A percentile compares a stretch with the other conserved stretches of the same genome.
phyloP scores from a whole-genome alignment of 2,797 vertebrate species.

The Thunnus albacares region DNA sequence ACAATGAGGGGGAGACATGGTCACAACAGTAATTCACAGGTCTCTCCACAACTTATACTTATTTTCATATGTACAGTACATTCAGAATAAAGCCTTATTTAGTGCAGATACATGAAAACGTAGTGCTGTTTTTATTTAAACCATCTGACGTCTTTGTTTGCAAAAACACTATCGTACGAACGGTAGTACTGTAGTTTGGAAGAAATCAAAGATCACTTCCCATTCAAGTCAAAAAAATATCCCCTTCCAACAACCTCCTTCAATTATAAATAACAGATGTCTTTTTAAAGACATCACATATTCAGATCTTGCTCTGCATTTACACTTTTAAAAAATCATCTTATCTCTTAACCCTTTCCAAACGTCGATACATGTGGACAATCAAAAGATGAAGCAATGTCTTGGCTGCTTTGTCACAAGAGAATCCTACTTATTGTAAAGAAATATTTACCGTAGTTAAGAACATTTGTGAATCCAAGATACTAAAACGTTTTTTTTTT shows the following conservation, averaged over 20 bases:
- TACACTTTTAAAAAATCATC: conserved; percentile 23
- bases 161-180: conserved; percentile 36
- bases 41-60: conserved; percentile 64
- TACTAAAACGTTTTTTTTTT: background rate
- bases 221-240: conserved; percentile 34
- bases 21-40: conserved; percentile 65
- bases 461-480: conserved; percentile 6
- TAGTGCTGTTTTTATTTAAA: conserved; percentile 65
- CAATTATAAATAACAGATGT: conserved; percentile 38
- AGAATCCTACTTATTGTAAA: conserved; percentile 45
- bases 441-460: conserved; percentile 33
- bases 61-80: conserved; percentile 82
- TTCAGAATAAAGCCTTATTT: conserved; percentile 84
- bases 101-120: conserved; percentile 80
- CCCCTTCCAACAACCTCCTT: conserved; percentile 15
- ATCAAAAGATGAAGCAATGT: conserved; percentile 33
- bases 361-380: conserved; percentile 21
- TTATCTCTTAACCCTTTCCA: background rate
- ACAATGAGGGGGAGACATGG: conserved; percentile 38
- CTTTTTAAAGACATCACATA: conserved; percentile 38
- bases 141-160: conserved; percentile 50
- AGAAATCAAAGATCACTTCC: conserved; percentile 28
- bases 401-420: conserved; percentile 37
- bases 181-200: conserved; percentile 32
- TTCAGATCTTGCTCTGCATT: conserved; percentile 46